These are phyloP conservation scores for Myrmophylax atrothorax DNA, from an alignment of 2,113 vertebrate genomes.

Conservation along the genomic window DNA sequence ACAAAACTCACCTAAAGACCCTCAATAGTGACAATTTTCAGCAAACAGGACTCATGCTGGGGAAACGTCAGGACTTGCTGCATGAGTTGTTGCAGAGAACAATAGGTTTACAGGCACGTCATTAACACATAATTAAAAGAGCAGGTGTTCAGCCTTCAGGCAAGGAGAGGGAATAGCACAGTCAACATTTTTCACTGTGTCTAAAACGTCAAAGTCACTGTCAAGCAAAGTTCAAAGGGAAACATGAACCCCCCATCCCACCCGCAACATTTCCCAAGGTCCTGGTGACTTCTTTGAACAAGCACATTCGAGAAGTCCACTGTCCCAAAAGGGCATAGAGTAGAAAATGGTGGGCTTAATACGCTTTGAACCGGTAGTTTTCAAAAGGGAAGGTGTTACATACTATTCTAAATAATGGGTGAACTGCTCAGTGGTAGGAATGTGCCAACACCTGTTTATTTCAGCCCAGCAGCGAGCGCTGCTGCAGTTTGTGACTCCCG, in stretches of 20 bases:
- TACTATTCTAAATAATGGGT: neutral
- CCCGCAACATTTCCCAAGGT: neutral
- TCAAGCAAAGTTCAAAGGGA: neutral
- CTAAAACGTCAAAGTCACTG: neutral
- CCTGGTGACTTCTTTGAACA: neutral
- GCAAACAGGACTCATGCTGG: neutral
- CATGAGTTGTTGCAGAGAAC: neutral
- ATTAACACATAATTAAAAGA: neutral
- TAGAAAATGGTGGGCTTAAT: neutral
- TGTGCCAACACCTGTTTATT: accelerated
- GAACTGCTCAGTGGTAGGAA: neutral
- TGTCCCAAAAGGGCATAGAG: neutral
- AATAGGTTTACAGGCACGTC: neutral
- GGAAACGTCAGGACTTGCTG: neutral
- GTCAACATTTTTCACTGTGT: neutral
- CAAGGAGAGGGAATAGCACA: neutral
- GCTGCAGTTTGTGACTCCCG: accelerated
- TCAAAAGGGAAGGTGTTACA: neutral
- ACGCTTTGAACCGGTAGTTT: accelerated
- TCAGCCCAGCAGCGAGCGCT: neutral
- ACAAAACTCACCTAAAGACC: neutral
- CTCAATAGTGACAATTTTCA: neutral
- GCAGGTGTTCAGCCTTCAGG: neutral
- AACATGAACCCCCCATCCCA: accelerated
- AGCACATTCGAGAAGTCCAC: accelerated